These are phyloP conservation scores for Euplexia lucipara DNA, from an alignment of 2,888 invertebrate genomes.

Conservation along the genomic window DNA sequence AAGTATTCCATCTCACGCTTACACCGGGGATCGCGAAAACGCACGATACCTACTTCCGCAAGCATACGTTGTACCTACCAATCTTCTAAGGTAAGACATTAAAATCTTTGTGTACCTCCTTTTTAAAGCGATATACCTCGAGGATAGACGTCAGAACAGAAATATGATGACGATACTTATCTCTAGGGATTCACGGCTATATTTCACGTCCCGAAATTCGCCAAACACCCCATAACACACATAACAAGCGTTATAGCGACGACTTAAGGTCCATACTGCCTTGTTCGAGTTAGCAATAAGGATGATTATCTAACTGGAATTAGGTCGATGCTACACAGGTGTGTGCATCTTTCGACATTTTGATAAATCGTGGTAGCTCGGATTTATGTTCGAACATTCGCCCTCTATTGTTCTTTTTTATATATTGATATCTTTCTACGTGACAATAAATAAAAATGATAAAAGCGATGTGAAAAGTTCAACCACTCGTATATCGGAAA, in stretches of 20 bases:
- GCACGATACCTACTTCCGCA: no score
- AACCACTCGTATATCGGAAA: conserved; percentile 17
- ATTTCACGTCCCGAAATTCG: conserved; percentile 61
- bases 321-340: conserved; percentile 76
- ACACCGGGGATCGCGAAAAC: no score
- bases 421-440: conserved; percentile 69
- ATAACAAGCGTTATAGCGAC: conserved; percentile 55
- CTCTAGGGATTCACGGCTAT: conserved; percentile 67
- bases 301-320: conserved; percentile 68
- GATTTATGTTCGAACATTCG: conserved; percentile 68
- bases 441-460: conserved; percentile 68
- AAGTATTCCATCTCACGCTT: no score
- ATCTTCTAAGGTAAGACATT: conserved; percentile 63
- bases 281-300: conserved; percentile 36
- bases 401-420: conserved; percentile 73
- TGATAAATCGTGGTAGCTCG: conserved; percentile 74
- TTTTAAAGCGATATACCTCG: conserved; percentile 54
- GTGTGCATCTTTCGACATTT: conserved; percentile 77
- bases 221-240: conserved; percentile 21
- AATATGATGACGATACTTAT: conserved; percentile 78
- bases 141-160: conserved; percentile 73
- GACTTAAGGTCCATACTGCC: conserved; percentile 52
- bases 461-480: conserved; percentile 21
- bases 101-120: conserved; percentile 36
- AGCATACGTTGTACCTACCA: conserved; percentile 43